Conservation (phyloP, 1,140 invertebrate genomes). For the Ericerus pela region DNA sequence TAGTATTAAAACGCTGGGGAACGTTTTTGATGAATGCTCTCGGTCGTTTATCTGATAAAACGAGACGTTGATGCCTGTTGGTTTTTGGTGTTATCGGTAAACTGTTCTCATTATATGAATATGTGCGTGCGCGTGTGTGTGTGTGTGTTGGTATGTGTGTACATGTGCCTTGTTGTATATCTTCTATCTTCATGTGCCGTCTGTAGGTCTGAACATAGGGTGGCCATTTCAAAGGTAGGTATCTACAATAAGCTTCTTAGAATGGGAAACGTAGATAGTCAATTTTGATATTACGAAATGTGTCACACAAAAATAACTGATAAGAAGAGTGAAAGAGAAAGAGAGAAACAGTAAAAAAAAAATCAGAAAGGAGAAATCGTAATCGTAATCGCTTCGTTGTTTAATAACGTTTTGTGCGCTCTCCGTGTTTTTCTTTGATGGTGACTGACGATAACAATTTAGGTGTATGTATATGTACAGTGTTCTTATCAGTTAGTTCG, state of each 20-base stretch:
- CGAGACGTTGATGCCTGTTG: slow-evolving; percentile 8
- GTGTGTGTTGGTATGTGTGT: not conserved
- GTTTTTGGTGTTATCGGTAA: slow-evolving; percentile 4
- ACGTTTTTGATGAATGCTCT: slow-evolving; percentile 9
- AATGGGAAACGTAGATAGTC: slow-evolving; percentile 8
- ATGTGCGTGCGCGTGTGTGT: not conserved
- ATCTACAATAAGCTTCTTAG: no score
- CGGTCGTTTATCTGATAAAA: slow-evolving; percentile 5
- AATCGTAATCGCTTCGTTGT: slow-evolving; percentile 11
- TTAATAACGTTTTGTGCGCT: slow-evolving; percentile 11
- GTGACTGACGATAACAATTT: not conserved
- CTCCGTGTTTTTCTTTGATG: not conserved
- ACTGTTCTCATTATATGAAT: slow-evolving; percentile 9
- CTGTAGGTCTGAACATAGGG: no score
- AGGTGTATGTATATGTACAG: no score
- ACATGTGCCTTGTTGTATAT: no score
- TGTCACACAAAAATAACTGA: slow-evolving; percentile 10
- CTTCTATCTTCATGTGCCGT: no score
- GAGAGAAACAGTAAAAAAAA: no score
- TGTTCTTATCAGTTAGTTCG: no score
- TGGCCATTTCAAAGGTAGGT: no score
- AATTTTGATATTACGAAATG: slow-evolving; percentile 11
- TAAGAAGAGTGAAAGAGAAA: no score
- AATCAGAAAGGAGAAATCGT: slow-evolving; percentile 10
- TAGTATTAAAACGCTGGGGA: not conserved